phyloP scores from a whole-genome alignment of 2,113 vertebrate species.

The Anseranas semipalmata region DNA sequence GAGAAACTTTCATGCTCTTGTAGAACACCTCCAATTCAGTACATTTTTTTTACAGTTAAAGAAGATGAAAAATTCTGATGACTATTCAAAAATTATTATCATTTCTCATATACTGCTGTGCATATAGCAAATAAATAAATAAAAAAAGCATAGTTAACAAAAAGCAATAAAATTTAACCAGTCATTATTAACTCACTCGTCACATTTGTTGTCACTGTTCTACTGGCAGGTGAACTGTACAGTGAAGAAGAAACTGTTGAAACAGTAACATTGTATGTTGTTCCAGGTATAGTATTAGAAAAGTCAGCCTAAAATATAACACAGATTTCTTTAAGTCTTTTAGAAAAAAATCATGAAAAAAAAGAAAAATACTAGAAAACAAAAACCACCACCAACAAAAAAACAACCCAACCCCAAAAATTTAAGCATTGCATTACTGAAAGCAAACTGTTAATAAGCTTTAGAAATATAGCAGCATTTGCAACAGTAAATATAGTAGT shows the following conservation, averaged over 20 bases:
- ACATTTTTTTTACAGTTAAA: background rate
- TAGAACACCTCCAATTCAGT: background rate
- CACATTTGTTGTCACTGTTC: conserved; percentile 83
- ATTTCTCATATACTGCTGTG: background rate
- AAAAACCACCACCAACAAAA: background rate
- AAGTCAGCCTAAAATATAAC: conserved; percentile 82
- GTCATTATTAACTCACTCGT: conserved; percentile 81
- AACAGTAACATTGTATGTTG: conserved; percentile 81
- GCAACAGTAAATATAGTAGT: background rate
- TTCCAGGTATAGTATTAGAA: conserved; percentile 79
- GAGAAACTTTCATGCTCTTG: background rate
- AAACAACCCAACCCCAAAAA: background rate
- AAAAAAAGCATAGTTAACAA: background rate
- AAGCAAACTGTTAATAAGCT: background rate
- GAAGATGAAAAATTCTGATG: background rate
- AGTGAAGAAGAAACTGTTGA: conserved; percentile 85
- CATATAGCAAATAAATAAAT: background rate
- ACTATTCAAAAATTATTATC: background rate
- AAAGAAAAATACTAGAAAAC: background rate
- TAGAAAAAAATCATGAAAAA: background rate
- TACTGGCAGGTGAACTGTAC: conserved; percentile 87
- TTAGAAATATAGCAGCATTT: background rate
- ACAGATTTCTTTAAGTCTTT: background rate
- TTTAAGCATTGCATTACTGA: background rate
- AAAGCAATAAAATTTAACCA: background rate